Evolutionary conservation across 2,113 vertebrate genomes (phyloP), one percentile per base, ranked within the genome.

Genomic region (Polypterus senegalus): DNA sequence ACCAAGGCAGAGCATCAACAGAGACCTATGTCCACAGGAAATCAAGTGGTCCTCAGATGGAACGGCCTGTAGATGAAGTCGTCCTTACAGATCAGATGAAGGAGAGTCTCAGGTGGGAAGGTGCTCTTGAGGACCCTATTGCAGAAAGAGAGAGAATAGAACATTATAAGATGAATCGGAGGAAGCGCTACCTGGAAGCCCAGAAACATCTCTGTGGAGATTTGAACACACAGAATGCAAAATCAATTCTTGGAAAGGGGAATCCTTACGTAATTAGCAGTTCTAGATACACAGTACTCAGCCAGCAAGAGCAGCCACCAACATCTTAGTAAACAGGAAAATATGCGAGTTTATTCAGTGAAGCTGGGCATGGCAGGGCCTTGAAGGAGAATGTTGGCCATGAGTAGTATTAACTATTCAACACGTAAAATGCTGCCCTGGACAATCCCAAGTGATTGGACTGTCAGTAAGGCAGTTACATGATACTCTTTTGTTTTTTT

Each of bases 61-160:
- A 6, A 57, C 60, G 0, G 1, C 46, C 0, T 44, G 69, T 62
- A 54, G 60, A 11, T 7, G 67, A 66, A 48, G 67, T 73, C 4
- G 66, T 4, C 57, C 73, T 72, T 54, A 67, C 70, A 0, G 54
- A 47, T n/a, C 72, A 73, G 69, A 47, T 71, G 47, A 77, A 77
- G 0, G 75, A 89, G 60, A 92, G 85, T 55, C 83, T 96, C 59
- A 76, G 89, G 3, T 94, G 93, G 93, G 89, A 91, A 0, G 87
- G 91, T 46, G 57, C 74, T 48, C 80, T 91, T 48, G 68, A 88
- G 0, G 90, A 94, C 69, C 86, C 90, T 0, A 59, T 54, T 60
- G 90, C 86, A 1, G 92, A 96, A 66, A 78, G 82, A 49, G 78
- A 87, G 61, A 83, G 91, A 68, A 77, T 92, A 65, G 49, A 66